Base-by-base conservation (phyloP, 2,113 vertebrate species). In the Lepisosteus oculatus region DNA sequence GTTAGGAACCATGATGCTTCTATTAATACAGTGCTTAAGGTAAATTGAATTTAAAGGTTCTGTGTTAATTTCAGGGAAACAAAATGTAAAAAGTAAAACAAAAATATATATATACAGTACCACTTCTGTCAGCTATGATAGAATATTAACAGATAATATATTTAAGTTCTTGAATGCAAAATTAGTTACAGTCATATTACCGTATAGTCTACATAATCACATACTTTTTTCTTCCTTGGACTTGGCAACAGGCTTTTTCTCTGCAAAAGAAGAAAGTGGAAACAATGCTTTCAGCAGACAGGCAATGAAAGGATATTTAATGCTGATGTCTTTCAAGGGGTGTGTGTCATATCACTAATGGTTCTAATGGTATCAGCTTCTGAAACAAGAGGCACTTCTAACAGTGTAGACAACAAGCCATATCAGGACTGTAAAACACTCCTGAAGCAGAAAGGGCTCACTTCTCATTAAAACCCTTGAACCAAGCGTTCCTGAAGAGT, bases 201-300 rank as follows among this genome's bases (percentile, higher is more conserved):
- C 57, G 9, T 14, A 59, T 59, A 13, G 12, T 4, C 57, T 59
- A 13, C 57, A 59, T 59, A 59, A 43, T 65, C 70, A 65, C 70
- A 57, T 72, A 72, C 70, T 56, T 72, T 66, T 65, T 47, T 29
- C 54, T 72, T 65, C 62, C 70, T 65, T 65, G 3, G 41, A 29
- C 54, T 65, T 72, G 15, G 41, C 13, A 56, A 54, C 63, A 65
- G 41, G 54, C 51, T 44, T 72, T 17, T 11, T 65, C 63, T 55
- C 70, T 72, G 70, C 55, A 72, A 72, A 42, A 43, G 43, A 57
- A 72, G 13, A n/a, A 15, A 59, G 5, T 59, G 4, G 14, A 59
- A 5, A n/a, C 1, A 13, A 59, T 5, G 14, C 14, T 9, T 6
- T 51, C 47, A 51, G 9, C 9, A 9, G 47, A 4, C 11, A n/a